Conservation (phyloP, 2,113 vertebrate species). For the Forbesichthys agassizii region DNA sequence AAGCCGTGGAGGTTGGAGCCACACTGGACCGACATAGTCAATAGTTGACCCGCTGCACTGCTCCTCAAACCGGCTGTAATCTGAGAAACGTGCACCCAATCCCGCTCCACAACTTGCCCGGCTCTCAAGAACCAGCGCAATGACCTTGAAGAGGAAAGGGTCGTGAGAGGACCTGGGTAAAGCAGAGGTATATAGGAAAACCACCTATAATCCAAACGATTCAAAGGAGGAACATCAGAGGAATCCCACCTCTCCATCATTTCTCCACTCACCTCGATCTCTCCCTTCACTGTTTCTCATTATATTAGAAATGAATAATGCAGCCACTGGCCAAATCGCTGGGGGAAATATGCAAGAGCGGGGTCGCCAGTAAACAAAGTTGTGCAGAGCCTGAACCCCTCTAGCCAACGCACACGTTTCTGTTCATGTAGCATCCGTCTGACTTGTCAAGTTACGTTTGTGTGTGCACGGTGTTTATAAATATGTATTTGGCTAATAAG, state of each 20-base stretch:
- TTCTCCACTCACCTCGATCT: background rate
- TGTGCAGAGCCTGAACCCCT: constrained; percentile 50
- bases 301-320: background rate
- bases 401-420: constrained; percentile 60
- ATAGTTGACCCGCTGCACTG: constrained; percentile 63
- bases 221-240: constrained; percentile 19
- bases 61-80: constrained; percentile 39
- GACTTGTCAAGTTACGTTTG: constrained; percentile 66
- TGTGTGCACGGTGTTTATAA: constrained; percentile 70
- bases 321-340: background rate
- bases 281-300: constrained; percentile 2
- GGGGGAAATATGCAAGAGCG: constrained; percentile 14
- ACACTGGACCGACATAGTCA: constrained; percentile 48
- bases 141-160: constrained; percentile 55
- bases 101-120: background rate
- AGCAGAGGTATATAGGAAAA: background rate
- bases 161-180: constrained; percentile 23
- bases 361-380: constrained; percentile 51
- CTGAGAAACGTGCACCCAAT: constrained; percentile 17
- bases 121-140: constrained; percentile 44
- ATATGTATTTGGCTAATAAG: constrained; percentile 75
- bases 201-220: constrained; percentile 21
- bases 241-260: background rate
- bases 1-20: constrained; percentile 63
- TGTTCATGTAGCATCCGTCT: constrained; percentile 56